Conservation (phyloP, 2,113 vertebrate genomes). For the Sminthopsis crassicaudata region DNA sequence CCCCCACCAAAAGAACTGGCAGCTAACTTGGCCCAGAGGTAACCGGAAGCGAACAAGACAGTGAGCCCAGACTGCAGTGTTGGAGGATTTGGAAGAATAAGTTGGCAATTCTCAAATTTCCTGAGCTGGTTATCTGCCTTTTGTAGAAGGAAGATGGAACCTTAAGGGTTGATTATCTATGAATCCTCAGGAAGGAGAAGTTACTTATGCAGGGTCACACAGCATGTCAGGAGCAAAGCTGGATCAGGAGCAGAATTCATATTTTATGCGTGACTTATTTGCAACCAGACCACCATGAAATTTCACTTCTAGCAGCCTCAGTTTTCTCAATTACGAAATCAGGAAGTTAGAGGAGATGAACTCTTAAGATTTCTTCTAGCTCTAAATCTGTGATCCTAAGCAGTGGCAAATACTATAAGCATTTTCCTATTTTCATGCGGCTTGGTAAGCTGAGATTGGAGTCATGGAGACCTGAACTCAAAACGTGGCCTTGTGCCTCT, state of each 20-base stretch:
- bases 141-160: background rate
- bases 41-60: background rate
- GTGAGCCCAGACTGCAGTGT: background rate
- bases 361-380: background rate
- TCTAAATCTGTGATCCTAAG: background rate
- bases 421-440: background rate
- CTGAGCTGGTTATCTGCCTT: background rate
- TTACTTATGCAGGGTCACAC: background rate
- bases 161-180: background rate
- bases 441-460: background rate
- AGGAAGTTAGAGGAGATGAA: background rate
- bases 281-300: background rate
- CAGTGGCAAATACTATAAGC: background rate
- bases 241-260: background rate
- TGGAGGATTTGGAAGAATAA: background rate
- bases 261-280: background rate
- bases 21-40: background rate
- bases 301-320: background rate
- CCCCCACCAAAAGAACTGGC: background rate
- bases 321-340: background rate
- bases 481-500: background rate
- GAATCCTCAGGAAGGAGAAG: background rate
- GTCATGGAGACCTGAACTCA: background rate
- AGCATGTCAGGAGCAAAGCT: background rate
- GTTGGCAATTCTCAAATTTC: background rate